A percentile compares a stretch with the other conserved stretches of the same genome.
Evolutionary conservation across 1,140 invertebrate genomes (phyloP).

Genomic region (Batillaria attramentaria): DNA sequence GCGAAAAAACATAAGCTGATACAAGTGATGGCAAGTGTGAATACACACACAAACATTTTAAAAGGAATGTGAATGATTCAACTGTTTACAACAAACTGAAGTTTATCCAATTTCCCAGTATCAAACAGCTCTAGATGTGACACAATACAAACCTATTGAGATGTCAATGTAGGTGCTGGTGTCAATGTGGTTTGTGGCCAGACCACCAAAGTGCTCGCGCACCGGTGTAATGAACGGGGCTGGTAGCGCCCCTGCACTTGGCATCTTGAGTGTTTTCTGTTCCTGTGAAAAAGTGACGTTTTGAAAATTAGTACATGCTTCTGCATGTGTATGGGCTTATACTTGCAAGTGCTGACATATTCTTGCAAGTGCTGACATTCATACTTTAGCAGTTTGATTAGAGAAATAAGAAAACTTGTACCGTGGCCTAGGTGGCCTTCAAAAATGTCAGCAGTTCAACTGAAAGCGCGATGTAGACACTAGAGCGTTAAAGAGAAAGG

Average conservation of each 20-base stretch:
- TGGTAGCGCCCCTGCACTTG: constrained; percentile 70
- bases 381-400: neutral
- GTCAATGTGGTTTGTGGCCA: constrained; percentile 63
- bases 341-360: neutral
- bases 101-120: neutral
- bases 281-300: neutral
- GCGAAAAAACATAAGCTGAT: neutral
- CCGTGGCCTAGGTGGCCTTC: no score
- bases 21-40: neutral
- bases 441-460: neutral
- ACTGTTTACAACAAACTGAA: neutral
- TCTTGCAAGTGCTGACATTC: neutral
- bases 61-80: no score
- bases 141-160: constrained; percentile 50
- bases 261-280: constrained; percentile 59
- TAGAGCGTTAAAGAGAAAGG: neutral
- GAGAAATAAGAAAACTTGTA: no score
- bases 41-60: neutral
- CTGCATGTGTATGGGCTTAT: neutral
- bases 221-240: constrained; percentile 69
- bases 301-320: neutral
- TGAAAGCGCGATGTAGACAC: no score
- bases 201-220: constrained; percentile 47
- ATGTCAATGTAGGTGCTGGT: constrained; percentile 67
- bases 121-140: neutral